Evolutionary conservation across 2,797 vertebrate genomes (phyloP), one percentile per base, ranked within the genome.

Genomic region (Protonibea diacanthus): DNA sequence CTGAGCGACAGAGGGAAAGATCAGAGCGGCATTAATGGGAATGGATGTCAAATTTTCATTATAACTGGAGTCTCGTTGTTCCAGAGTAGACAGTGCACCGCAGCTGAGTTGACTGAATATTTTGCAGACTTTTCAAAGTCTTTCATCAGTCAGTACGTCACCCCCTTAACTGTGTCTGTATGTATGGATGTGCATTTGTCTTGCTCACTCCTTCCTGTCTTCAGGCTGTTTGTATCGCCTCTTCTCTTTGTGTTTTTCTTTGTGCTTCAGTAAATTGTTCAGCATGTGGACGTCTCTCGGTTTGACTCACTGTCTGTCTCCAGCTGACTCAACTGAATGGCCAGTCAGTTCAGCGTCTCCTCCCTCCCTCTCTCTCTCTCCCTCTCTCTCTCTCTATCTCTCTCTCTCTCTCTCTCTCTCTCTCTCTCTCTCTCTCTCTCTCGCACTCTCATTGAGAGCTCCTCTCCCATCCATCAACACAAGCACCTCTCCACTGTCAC

Each of bases 381-480:
- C 64, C 74, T 38, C 77, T 52, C 56, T 45, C 53, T 62, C 61
- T 45, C 77, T 40, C 65, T 74, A 48, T 73, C 74, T 86, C 66
- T 68, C 80, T 60, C 72, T 13, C 83, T 86, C 59, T 27, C 79
- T 83, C 87, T 91, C 79, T 63, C 77, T 79, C 48, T 67, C 74
- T 42, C 78, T 65, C 74, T 29, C 78, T 47, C 56, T 38, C 53
- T 62, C 61, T 45, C 77, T 86, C 64, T 69, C 81, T 60, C 73
- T 14, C 83, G 86, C 59, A 23, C 80, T 83, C 87, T 91, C 80
- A 76, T 82, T 76, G 87, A 92, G 89, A 87, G 85, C 90, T 89
- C 80, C 81, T 90, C 92, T 91, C 87, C 71, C 90, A 93, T 94
- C 93, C 93, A 91, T 94, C 94, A 92, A 88, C 90, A 91, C 91